phyloP scores from a whole-genome alignment of 2,888 invertebrate genomes.

The Rhodophaea formosa region DNA sequence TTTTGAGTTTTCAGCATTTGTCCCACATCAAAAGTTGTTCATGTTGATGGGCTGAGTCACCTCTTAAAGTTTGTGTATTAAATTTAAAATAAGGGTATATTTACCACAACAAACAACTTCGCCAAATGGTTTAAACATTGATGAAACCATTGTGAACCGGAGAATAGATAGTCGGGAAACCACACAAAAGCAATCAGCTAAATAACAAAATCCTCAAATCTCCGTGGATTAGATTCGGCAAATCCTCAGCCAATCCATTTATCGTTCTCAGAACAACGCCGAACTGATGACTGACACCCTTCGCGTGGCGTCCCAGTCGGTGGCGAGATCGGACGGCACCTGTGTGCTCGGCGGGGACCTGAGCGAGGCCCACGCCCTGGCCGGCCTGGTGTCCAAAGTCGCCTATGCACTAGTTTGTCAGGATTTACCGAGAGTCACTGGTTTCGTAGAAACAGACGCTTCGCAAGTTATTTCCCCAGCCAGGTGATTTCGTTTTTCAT shows the following conservation, averaged over 20 bases:
- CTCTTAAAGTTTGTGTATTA: no score
- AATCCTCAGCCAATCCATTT: slow-evolving; percentile 26
- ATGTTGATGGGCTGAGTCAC: no score
- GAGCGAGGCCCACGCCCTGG: slow-evolving; percentile 70
- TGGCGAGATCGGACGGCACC: slow-evolving; percentile 46
- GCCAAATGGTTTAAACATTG: background rate
- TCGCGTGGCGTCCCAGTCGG: slow-evolving; percentile 47
- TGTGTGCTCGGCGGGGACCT: slow-evolving; percentile 56
- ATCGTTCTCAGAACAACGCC: slow-evolving; percentile 54
- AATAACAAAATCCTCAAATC: slow-evolving; percentile 21
- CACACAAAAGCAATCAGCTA: slow-evolving; percentile 14
- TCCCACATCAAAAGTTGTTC: no score
- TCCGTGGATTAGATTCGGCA: slow-evolving; percentile 14
- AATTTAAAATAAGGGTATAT: no score
- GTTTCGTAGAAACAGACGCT: slow-evolving; percentile 64
- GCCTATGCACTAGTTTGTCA: slow-evolving; percentile 62
- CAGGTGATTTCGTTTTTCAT: slow-evolving; percentile 45
- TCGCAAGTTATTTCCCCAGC: slow-evolving; percentile 64
- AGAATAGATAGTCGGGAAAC: slow-evolving; percentile 5
- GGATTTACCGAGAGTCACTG: slow-evolving; percentile 59
- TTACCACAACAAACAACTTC: no score
- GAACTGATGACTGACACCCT: slow-evolving; percentile 63
- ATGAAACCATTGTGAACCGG: background rate
- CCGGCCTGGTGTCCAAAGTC: slow-evolving; percentile 62
- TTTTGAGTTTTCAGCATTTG: no score